These are phyloP conservation scores for Pammene fasciana DNA, from an alignment of 2,888 invertebrate species.

Conservation along the genomic window DNA sequence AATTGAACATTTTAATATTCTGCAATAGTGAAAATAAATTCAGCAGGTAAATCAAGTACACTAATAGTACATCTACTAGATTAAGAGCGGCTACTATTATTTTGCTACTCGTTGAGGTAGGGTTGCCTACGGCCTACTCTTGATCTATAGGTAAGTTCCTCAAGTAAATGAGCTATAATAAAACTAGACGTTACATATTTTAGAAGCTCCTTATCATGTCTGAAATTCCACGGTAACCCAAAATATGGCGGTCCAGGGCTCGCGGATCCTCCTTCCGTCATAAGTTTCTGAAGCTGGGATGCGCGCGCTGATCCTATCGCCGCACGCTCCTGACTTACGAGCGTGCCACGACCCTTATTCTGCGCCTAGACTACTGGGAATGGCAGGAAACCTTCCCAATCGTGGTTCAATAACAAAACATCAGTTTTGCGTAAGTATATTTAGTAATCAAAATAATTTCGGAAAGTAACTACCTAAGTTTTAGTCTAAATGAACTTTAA, in stretches of 20 bases:
- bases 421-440: background rate
- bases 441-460: background rate
- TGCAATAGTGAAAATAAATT: no score
- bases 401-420: background rate
- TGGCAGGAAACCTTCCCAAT: background rate
- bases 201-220: constrained; percentile 5
- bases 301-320: constrained; percentile 41
- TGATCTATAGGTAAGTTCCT: no score
- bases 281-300: constrained; percentile 29
- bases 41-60: no score
- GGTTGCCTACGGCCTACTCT: no score
- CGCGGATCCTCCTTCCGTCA: constrained; percentile 32
- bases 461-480: no score
- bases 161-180: no score
- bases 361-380: constrained; percentile 21
- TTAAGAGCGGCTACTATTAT: no score
- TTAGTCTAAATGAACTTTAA: no score
- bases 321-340: constrained; percentile 52
- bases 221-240: constrained; percentile 23
- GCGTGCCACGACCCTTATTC: constrained; percentile 36
- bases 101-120: no score
- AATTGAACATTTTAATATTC: no score
- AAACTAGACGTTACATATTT: constrained; percentile 14
- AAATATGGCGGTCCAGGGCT: constrained; percentile 31
- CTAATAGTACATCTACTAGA: no score